Percentiles rank a stretch among this genome's conserved stretches.
phyloP scores from a whole-genome alignment of 2,888 invertebrate genomes.

The Cephus spinipes region DNA sequence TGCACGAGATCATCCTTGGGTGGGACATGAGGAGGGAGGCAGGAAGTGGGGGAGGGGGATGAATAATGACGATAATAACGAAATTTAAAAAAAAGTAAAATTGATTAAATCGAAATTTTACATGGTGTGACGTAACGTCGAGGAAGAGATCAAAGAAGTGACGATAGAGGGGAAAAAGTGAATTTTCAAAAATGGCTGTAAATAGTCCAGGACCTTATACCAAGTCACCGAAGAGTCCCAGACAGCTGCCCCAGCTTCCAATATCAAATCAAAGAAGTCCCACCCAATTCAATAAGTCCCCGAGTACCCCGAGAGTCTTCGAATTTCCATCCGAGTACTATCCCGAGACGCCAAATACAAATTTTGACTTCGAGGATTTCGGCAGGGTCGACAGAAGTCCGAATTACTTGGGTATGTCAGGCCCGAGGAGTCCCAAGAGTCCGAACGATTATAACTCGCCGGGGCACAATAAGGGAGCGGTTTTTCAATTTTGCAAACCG shows the following conservation, averaged over 20 bases:
- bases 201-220: conserved; percentile 73
- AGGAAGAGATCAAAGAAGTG: too few relatives aligned
- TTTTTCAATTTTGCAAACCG: conserved; percentile 53
- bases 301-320: conserved; percentile 69
- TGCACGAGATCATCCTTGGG: too few relatives aligned
- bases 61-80: too few relatives aligned
- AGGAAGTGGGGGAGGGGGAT: too few relatives aligned
- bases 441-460: conserved; percentile 28
- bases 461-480: conserved; percentile 33
- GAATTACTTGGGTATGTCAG: conserved; percentile 16
- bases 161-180: too few relatives aligned
- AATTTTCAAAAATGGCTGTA: conserved; percentile 67
- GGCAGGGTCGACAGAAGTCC: conserved; percentile 31
- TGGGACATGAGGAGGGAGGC: too few relatives aligned
- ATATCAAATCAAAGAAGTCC: conserved; percentile 71
- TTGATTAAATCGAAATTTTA: too few relatives aligned
- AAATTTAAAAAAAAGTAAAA: too few relatives aligned
- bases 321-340: conserved; percentile 55
- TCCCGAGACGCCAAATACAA: conserved; percentile 49
- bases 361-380: conserved; percentile 54
- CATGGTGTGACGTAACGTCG: too few relatives aligned
- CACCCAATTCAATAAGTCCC: conserved; percentile 70
- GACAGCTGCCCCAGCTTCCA: conserved; percentile 70
- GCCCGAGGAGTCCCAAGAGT: conserved; percentile 17
- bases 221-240: conserved; percentile 72